These are phyloP conservation scores for Oophaga sylvatica DNA, from an alignment of 2,797 vertebrate genomes.

Conservation along the genomic window DNA sequence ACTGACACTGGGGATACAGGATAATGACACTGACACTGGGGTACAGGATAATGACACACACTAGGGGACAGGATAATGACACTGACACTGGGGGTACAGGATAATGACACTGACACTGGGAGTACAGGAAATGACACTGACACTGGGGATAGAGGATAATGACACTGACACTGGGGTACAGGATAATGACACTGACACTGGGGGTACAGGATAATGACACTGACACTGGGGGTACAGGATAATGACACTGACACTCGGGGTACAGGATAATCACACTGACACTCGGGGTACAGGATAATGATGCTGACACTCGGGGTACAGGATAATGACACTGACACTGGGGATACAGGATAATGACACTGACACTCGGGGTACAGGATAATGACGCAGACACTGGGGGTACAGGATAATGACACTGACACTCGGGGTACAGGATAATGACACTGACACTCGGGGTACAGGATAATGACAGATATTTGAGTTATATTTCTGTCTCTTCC, in stretches of 20 bases:
- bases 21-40: not conserved
- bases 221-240: not conserved
- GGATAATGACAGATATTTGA: not conserved
- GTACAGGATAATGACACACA: not conserved
- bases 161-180: not conserved
- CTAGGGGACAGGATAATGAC: not conserved
- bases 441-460: not conserved
- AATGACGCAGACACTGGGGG: not conserved
- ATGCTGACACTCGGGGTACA: not conserved
- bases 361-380: not conserved
- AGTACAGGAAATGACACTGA: too few species aligned
- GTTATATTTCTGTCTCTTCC: not conserved
- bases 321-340: not conserved
- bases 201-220: not conserved
- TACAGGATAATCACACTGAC: not conserved
- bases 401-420: not conserved
- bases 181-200: not conserved
- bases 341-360: not conserved
- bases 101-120: not conserved
- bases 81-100: not conserved
- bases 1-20: not conserved
- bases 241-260: not conserved
- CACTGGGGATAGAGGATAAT: not conserved
- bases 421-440: slow-evolving; percentile 2
- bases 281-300: not conserved